These are phyloP conservation scores for Leptopilina boulardi DNA, from an alignment of 1,140 invertebrate genomes.

Conservation along the genomic window DNA sequence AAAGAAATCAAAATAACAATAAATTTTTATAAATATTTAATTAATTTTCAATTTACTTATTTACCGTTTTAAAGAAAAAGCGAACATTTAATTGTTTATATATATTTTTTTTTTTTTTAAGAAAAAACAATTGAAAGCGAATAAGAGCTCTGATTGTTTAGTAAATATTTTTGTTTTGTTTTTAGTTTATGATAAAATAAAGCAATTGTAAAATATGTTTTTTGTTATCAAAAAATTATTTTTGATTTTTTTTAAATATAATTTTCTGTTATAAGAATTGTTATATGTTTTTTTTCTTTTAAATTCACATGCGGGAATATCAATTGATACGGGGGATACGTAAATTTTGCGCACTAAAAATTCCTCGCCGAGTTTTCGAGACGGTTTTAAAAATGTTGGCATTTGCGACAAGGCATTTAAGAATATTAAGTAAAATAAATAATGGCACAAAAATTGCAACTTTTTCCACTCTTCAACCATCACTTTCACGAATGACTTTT, in stretches of 20 bases:
- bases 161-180: background rate
- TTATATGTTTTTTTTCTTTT: background rate
- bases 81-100: background rate
- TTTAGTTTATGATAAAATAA: background rate
- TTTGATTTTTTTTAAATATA: background rate
- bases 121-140: background rate
- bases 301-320: background rate
- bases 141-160: background rate
- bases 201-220: background rate
- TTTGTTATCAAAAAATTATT: background rate
- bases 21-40: background rate
- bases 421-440: constrained; percentile 65
- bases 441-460: constrained; percentile 55
- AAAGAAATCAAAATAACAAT: too few relatives aligned
- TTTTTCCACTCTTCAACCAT: constrained; percentile 54
- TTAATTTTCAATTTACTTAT: background rate
- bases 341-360: background rate
- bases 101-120: background rate
- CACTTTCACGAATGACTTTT: constrained; percentile 51
- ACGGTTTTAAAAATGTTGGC: constrained; percentile 60
- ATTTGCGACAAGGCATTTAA: constrained; percentile 62
- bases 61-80: background rate
- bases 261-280: background rate
- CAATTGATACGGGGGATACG: background rate
- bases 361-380: constrained; percentile 1